phyloP scores from a whole-genome alignment of 2,888 invertebrate genomes.

The Protophormia terraenovae region DNA sequence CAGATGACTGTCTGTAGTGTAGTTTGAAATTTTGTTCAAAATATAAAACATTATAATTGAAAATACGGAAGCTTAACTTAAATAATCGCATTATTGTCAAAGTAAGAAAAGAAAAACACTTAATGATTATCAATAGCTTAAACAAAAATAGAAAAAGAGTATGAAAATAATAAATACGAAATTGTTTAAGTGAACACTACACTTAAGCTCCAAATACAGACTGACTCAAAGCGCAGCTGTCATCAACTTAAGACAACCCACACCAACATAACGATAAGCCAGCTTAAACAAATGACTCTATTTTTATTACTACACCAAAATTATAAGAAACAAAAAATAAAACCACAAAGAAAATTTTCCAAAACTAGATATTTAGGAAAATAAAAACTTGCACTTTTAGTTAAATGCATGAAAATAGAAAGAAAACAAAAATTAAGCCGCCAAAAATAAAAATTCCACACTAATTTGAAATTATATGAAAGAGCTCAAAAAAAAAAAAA shows the following conservation, averaged over 20 bases:
- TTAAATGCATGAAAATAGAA: not conserved
- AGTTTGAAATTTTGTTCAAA: constrained; percentile 17
- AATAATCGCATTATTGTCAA: constrained; percentile 62
- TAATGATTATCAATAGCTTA: constrained; percentile 52
- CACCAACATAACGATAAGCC: constrained; percentile 45
- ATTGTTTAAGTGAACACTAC: constrained; percentile 13
- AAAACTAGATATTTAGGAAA: constrained; percentile 9
- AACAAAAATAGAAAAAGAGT: constrained; percentile 1
- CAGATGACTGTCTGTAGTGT: not conserved
- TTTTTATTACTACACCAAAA: constrained; percentile 31
- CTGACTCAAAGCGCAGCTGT: constrained; percentile 50
- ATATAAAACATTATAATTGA: constrained; percentile 42
- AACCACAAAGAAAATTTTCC: constrained; percentile 8
- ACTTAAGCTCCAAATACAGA: not conserved
- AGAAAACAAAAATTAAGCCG: constrained; percentile 22
- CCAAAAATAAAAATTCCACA: constrained; percentile 51
- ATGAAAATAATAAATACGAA: constrained; percentile 24
- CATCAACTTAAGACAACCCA: constrained; percentile 62
- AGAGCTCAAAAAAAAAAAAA: not conserved
- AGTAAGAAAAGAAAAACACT: constrained; percentile 32
- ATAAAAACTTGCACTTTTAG: constrained; percentile 61
- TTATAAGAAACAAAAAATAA: not conserved
- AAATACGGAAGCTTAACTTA: constrained; percentile 58
- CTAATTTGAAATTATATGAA: constrained; percentile 51
- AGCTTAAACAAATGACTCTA: constrained; percentile 64